Evolutionary conservation across 2,113 vertebrate genomes (phyloP), one percentile per base, ranked within the genome.

Genomic region (Austrofundulus limnaeus): DNA sequence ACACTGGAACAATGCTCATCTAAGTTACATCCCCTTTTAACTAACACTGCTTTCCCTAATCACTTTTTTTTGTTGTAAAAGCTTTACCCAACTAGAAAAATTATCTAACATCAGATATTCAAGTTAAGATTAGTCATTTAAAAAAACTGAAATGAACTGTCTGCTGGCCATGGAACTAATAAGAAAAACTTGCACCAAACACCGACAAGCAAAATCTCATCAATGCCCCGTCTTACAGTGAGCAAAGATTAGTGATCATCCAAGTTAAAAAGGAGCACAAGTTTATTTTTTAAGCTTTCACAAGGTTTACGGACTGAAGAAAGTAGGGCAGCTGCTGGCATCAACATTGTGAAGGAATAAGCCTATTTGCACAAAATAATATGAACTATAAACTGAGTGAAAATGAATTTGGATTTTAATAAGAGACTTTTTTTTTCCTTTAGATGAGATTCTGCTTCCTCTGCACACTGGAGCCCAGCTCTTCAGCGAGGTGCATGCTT

Each of bases 401-500:
- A 14, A 59, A 31, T 50, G 53, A 24, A 28, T 62, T 31, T 52
- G 42, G 53, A 24, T 50, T 53, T 25, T 21, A 14, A 17, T 38
- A 21, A 11, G 19, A 7, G 1, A 45, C 45, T n/a, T 19, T 66
- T 34, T 34, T 34, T 52, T 58, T 41, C 37, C 57, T 43, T 53
- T 11, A 31, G 16, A 61, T 43, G 34, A 59, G 50, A 71, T 66
- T 61, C 47, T 61, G 49, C 62, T 69, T 61, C 41, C 23, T 57
- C 70, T 10, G 77, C 77, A 75, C 61, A 75, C 62, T 73, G 55
- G 19, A 77, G 41, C 66, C 43, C 14, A 53, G 34, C 53, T 67
- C 69, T 64, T 21, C 25, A 67, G 34, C 20, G 66, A 86, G 78
- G 67, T 81, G 81, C 76, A 43, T 34, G 47, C 70, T 77, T 89